Conservation (phyloP, 2,797 vertebrate genomes). For the Lepilemur septentrionalis region DNA sequence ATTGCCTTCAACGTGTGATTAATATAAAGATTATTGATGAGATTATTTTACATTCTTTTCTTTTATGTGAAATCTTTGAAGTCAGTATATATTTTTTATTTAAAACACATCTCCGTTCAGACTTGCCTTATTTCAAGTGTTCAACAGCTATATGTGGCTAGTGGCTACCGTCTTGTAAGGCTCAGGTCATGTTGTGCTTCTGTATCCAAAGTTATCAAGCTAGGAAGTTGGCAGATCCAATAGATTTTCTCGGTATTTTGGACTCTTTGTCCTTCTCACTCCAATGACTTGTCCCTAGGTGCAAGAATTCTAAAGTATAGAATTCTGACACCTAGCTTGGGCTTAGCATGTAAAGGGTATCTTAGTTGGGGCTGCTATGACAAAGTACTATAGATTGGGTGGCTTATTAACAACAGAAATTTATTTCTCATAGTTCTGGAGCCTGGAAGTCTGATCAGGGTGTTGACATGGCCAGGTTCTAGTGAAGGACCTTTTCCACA, state of each 20-base stretch:
- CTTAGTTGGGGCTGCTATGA: neutral
- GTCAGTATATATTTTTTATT: neutral
- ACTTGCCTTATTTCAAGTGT: neutral
- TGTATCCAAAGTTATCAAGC: neutral
- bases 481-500: neutral
- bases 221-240: neutral
- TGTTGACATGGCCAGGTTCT: neutral
- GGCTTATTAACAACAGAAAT: neutral
- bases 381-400: neutral
- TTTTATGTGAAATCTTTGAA: slow-evolving; percentile 15
- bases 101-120: neutral
- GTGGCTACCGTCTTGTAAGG: neutral
- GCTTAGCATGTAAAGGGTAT: neutral
- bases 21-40: neutral
- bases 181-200: neutral
- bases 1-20: neutral
- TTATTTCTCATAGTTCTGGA: neutral
- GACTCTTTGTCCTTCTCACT: neutral
- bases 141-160: neutral
- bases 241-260: neutral
- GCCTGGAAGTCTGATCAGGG: neutral
- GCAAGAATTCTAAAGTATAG: neutral
- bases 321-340: neutral
- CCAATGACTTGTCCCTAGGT: neutral
- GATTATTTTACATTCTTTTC: slow-evolving; percentile 22